Base-by-base conservation (phyloP, 2,888 invertebrate genomes). In the Panopea generosa region DNA sequence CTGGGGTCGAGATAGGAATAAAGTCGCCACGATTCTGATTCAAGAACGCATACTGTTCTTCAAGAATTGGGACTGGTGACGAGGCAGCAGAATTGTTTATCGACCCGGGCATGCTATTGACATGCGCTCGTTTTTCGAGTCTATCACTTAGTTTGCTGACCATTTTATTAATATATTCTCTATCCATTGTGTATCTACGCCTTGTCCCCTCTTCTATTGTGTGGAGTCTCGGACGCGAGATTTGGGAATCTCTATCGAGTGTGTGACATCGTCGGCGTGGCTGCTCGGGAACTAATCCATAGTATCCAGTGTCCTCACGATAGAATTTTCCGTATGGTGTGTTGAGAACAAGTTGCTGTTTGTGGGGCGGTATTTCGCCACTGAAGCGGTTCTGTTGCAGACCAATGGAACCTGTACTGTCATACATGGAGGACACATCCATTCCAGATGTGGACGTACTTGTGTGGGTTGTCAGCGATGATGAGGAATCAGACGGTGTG, bases 291-390 rank as follows among this genome's bases (percentile, higher is more conserved):
- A 89, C 75, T 79, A 88, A 74, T 2, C 87, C 86, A 66, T 87
- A 87, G 61, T 85, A 88, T 2, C 87, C 87, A 29, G 83, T 83
- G 49, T 89, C 89, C 62, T 90, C 88, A 20, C 88, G 86, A 77
- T 86, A 88, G 65, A 90, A 90, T 20, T 87, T 88, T 6, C 90
- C 90, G 52, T 89, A 89, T 0, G 90, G 89, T 11, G 89, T 90
- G 59, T 88, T 86, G n/a, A 90, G 69, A 9, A 90, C 86, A 50
- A 87, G 80, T 78, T 86, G 87, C 22, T 83, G 86, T 11, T 81
- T 63, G 7, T 55, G 38, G 29, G 43, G 66, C 6, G 78, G 50
- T 16, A 83, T 47, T 68, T 47, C 59, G 18, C 45, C 56, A 0
- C 84, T 68, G 49, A 84, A 75, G 20, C 87, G 47, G 40, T 45